Conservation (phyloP, 2,888 invertebrate genomes). For the Hyposoter dolosus region DNA sequence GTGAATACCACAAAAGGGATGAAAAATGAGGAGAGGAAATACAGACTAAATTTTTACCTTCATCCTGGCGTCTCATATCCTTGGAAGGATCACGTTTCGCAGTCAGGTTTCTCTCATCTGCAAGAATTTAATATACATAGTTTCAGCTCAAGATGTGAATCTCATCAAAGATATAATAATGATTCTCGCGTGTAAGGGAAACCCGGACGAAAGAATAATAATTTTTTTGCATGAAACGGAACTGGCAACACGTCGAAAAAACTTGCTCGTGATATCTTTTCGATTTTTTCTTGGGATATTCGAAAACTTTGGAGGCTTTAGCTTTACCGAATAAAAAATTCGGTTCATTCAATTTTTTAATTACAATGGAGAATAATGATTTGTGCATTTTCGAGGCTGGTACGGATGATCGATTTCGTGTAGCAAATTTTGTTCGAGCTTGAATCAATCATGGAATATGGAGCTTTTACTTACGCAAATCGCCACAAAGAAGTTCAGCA, state of each 20-base stretch:
- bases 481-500: slow-evolving; percentile 90
- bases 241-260: neutral
- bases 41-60: slow-evolving; percentile 36
- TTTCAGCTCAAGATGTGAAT: slow-evolving; percentile 46
- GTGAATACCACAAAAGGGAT: neutral
- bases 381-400: too few relatives aligned
- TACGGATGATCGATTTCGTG: neutral
- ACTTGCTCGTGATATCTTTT: neutral
- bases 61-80: slow-evolving; percentile 53
- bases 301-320: neutral
- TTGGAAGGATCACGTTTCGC: slow-evolving; percentile 53
- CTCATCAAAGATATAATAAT: slow-evolving; percentile 16
- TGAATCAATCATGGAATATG: neutral
- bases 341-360: neutral
- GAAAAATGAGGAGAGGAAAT: neutral
- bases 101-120: slow-evolving; percentile 62
- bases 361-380: too few relatives aligned
- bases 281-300: neutral
- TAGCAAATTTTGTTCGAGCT: neutral
- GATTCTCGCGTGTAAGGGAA: neutral
- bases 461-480: slow-evolving; percentile 85
- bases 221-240: neutral
- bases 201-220: neutral
- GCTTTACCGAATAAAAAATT: neutral
- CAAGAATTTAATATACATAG: slow-evolving; percentile 58